phyloP scores from a whole-genome alignment of 2,888 invertebrate genomes.

The Baccha elongata region DNA sequence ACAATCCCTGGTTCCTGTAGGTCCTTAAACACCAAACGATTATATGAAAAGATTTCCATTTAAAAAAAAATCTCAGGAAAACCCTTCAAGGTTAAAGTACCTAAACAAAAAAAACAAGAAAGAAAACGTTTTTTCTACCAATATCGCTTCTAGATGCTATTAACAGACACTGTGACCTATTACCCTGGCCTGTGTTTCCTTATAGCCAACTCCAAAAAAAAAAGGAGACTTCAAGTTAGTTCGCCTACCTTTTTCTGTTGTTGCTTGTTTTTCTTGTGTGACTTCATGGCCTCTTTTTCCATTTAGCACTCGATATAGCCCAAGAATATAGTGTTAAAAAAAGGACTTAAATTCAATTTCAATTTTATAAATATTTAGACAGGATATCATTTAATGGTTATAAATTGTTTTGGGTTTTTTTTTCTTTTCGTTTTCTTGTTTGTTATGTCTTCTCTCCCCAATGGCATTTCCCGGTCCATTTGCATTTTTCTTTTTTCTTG shows the following conservation, averaged over 20 bases:
- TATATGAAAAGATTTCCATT: conserved; percentile 13
- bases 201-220: background rate
- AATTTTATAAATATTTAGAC: conserved; percentile 67
- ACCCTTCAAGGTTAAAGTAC: background rate
- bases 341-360: conserved; percentile 68
- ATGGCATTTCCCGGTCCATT: conserved; percentile 29
- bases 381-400: conserved; percentile 68
- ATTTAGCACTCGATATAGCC: conserved; percentile 31
- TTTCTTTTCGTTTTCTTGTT: background rate
- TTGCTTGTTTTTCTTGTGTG: conserved; percentile 9
- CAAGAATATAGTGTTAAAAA: conserved; percentile 36
- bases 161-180: conserved; percentile 38
- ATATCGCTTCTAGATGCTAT: conserved; percentile 24
- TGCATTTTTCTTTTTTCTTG: conserved; percentile 11
- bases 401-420: conserved; percentile 59
- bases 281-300: conserved; percentile 32
- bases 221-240: background rate
- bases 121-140: background rate
- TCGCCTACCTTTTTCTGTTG: conserved; percentile 22
- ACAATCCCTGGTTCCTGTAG: background rate
- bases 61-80: background rate
- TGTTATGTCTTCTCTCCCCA: background rate
- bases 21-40: conserved; percentile 17
- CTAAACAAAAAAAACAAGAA: background rate
- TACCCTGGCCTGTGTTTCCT: conserved; percentile 30